These are phyloP conservation scores for Drosophila leontia DNA, from an alignment of 1,140 invertebrate species.

Conservation along the genomic window DNA sequence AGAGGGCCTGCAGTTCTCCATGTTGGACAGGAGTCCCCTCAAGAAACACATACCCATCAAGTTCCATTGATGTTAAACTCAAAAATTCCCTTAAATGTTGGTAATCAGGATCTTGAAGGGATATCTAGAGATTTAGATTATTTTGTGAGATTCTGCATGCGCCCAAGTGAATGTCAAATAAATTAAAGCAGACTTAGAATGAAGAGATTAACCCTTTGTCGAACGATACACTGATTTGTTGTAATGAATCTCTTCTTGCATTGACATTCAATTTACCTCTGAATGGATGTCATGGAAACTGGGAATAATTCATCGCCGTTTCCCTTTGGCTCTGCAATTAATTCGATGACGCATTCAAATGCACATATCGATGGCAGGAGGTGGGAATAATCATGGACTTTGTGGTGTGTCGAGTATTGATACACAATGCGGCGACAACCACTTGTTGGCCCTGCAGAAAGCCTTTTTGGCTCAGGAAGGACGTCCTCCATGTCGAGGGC, in stretches of 20 bases:
- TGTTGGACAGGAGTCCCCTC: constrained; percentile 6
- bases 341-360: constrained; percentile 50
- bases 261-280: constrained; percentile 23
- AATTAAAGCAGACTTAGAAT: not conserved
- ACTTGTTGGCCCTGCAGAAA: constrained; percentile 50
- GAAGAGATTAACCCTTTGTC: not conserved
- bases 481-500: constrained; percentile 49
- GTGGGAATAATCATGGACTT: constrained; percentile 13
- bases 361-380: constrained; percentile 25
- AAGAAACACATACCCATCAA: constrained; percentile 8
- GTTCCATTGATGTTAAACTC: not conserved
- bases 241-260: no score
- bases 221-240: not conserved
- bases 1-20: constrained; percentile 21
- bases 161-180: constrained; percentile 3
- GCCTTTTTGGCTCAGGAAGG: constrained; percentile 38
- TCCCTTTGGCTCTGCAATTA: constrained; percentile 33
- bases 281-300: constrained; percentile 29
- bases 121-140: not conserved
- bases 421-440: constrained; percentile 53
- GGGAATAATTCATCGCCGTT: constrained; percentile 16
- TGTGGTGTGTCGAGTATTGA: constrained; percentile 31
- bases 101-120: not conserved
- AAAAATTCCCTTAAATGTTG: no score
- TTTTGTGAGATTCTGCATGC: not conserved